phyloP scores from a whole-genome alignment of 2,797 vertebrate genomes.

The Anableps anableps region DNA sequence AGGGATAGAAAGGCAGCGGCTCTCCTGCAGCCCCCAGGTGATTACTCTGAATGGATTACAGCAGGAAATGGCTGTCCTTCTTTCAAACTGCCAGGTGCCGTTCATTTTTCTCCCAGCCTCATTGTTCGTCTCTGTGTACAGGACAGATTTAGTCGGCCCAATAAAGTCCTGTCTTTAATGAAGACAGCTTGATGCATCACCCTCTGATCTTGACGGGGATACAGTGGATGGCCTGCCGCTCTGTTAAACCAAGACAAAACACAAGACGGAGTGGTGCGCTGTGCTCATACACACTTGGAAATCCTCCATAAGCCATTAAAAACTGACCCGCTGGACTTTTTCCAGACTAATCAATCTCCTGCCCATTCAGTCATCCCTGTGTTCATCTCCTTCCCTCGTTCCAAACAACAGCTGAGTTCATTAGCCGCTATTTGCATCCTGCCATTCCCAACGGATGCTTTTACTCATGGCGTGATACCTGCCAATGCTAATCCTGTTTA shows the following conservation, averaged over 20 bases:
- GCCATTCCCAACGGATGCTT: constrained; percentile 58
- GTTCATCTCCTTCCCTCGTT: constrained; percentile 52
- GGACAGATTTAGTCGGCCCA: constrained; percentile 76
- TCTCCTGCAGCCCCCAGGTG: constrained; percentile 71
- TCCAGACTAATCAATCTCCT: constrained; percentile 71
- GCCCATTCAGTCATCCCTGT: constrained; percentile 26
- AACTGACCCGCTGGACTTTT: constrained; percentile 62
- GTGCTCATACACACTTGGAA: constrained; percentile 25
- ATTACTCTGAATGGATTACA: constrained; percentile 82
- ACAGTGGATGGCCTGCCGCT: constrained; percentile 47
- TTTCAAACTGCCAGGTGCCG: constrained; percentile 78
- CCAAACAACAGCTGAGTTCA: constrained; percentile 69
- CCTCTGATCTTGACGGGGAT: constrained; percentile 60
- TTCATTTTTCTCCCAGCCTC: constrained; percentile 76
- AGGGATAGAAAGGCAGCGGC: constrained; percentile 54
- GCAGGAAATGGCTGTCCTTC: constrained; percentile 78
- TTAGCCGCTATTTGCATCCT: constrained; percentile 77
- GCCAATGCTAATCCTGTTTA: constrained; percentile 83
- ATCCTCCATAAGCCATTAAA: constrained; percentile 58
- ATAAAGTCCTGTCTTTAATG: constrained; percentile 73
- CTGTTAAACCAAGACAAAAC: constrained; percentile 54
- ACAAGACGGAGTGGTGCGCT: constrained; percentile 25
- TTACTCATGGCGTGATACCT: constrained; percentile 67
- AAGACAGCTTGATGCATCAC: constrained; percentile 75
- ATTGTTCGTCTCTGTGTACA: constrained; percentile 69